phyloP scores from a whole-genome alignment of 2,888 invertebrate species.

The Matsumyia berberina region DNA sequence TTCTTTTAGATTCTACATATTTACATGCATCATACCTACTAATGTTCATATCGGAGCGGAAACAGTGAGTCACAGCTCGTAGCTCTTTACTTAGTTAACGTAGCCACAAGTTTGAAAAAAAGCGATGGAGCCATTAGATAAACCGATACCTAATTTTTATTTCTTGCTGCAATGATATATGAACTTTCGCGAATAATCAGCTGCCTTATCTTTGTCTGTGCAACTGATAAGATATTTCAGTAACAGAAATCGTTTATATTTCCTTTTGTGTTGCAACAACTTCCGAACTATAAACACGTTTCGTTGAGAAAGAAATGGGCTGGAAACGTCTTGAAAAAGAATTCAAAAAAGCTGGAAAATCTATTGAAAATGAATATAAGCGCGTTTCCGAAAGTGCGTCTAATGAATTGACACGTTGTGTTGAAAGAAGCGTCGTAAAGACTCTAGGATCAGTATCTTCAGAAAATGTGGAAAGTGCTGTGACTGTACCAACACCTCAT shows the following conservation, averaged over 20 bases:
- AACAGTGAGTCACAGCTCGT: no score
- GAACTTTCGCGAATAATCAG: no score
- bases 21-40: no score
- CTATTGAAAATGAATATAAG: constrained; percentile 13
- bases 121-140: no score
- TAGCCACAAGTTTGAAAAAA: no score
- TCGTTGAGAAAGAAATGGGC: constrained; percentile 1
- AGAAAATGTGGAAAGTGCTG: neutral
- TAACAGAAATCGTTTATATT: neutral
- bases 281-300: neutral
- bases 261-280: neutral
- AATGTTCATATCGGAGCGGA: no score
- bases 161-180: no score
- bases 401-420: constrained; percentile 1
- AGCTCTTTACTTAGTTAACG: no score
- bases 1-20: no score
- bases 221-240: neutral
- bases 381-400: neutral
- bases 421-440: neutral
- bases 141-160: no score
- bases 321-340: constrained; percentile 34
- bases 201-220: no score
- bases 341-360: constrained; percentile 22
- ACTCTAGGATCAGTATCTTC: neutral
- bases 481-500: neutral